Evolutionary conservation across 2,888 invertebrate species (phyloP).

Genomic region (Ophioninae sp.): DNA sequence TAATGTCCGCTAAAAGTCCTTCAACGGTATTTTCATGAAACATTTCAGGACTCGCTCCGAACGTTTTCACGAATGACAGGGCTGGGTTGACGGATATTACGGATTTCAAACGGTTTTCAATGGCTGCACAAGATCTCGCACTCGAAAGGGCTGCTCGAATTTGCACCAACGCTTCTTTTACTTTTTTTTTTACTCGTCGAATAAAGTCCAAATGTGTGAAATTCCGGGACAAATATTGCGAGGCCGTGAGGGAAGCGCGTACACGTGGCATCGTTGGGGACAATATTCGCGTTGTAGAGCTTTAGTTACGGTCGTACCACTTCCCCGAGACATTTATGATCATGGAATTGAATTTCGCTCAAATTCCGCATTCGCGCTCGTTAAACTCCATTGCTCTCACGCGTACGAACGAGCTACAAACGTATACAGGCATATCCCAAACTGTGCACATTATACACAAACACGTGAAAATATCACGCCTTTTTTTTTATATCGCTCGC

Average conservation of each 20-base stretch:
- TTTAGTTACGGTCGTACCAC: conserved; percentile 56
- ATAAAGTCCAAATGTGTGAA: conserved; percentile 21
- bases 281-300: conserved; percentile 7
- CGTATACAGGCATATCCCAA: conserved; percentile 20
- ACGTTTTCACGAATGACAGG: too few species aligned
- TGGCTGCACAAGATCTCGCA: background rate
- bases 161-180: background rate
- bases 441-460: conserved; percentile 2
- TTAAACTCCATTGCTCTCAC: conserved; percentile 12
- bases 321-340: conserved; percentile 43
- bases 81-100: too few species aligned
- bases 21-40: too few species aligned
- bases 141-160: background rate
- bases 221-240: conserved; percentile 30
- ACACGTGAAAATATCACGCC: conserved; percentile 34
- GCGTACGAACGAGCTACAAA: background rate
- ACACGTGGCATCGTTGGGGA: conserved; percentile 19
- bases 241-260: background rate
- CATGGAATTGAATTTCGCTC: conserved; percentile 52
- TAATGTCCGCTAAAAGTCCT: too few species aligned
- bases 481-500: conserved; percentile 22
- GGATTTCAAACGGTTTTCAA: too few species aligned
- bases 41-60: too few species aligned
- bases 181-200: background rate
- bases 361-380: conserved; percentile 31